Base-by-base conservation (phyloP, 2,113 vertebrate genomes). In the Sarotherodon lohbergeri region DNA sequence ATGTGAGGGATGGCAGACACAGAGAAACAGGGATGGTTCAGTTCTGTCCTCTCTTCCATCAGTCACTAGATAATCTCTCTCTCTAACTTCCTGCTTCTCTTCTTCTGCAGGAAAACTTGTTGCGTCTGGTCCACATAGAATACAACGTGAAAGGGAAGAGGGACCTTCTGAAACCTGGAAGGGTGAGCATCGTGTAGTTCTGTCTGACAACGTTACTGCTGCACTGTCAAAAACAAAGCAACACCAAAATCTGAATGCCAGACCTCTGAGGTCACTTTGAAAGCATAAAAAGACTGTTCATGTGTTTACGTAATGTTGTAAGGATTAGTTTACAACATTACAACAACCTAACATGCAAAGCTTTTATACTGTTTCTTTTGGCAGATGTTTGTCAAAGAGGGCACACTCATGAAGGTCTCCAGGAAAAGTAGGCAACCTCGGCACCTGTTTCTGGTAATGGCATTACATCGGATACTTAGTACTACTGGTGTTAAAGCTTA, bases 81-180 rank as follows among this genome's bases (percentile, higher is more conserved):
- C 48, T 84, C 39, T 50, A 88, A 91, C 84, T 85, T 73, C 63
- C 14, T 56, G 14, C 82, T 83, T 81, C 43, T 80, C 55, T 88
- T 91, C 87, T 89, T 66, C 84, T 29, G 59, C 91, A 99, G 99
- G 99, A 99, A 96, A 99, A 99, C 91, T 83, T 99, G 90, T 97
- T 99, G 95, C 98, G 98, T 88, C 96, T 99, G 95, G 97, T 99
- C 87, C 98, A 99, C 93, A 98, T 99, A 7, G 98, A 99, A 88
- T 97, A 98, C 96, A 99, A 98, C 2, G 95, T 99, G 73, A 96
- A 92, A 83, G 98, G 98, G 82, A 98, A 98, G 94, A 97, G 96
- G 1, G 91, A 97, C 82, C 96, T 99, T 66, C 96, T 98, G 86
- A 98, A 98, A 95, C 97, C 98, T 14, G 98, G 98, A 96, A 97